Evolutionary conservation across 2,797 vertebrate species (phyloP), one percentile per base, ranked within the genome.

Genomic region (Pogoniulus pusillus): DNA sequence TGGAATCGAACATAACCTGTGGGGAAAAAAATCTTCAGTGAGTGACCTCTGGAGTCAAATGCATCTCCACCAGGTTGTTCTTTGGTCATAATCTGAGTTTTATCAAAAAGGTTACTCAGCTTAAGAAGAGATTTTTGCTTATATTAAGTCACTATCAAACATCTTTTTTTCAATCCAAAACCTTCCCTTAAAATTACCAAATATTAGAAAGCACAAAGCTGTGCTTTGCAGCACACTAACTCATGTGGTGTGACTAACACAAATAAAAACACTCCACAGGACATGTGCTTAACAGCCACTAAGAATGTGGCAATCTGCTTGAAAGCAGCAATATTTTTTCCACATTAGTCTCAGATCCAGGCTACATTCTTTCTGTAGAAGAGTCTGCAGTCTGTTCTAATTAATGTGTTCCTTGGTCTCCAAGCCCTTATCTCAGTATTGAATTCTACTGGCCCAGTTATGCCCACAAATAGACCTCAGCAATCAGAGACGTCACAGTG

Each of bases 1-100:
- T 99, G 98, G 96, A 99, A 99, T 63, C 98, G 98, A 76, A 99
- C 98, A 49, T 99, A 99, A 69, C 98, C 99, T 99, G 96, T 58
- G 81, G 95, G 39, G 85, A 79, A 91, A 91, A 94, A 82, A 82
- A 85, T n/a, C 68, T 64, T 18, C n/a, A 79, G 43, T 93, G 29
- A 96, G 72, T 10, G 62, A 23, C 12, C 72, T 53, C 51, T 64
- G 4, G 72, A 72, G 37, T 18, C 41, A 60, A 35, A 62, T 34
- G 1, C 6, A 68, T 57, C 81, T 66, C 64, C 57, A 75, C 16
- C 17, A 30, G 39, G 30, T 39, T 51, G 17, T 47, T 75, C 79
- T 80, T 73, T 41, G 32, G 49, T 55, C 65, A 82, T 55, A 73
- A 7, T 39, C 20, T 4, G 3, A 84, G 20, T 53, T 51, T n/a